phyloP scores from a whole-genome alignment of 1,140 invertebrate species.

The Semibalanus balanoides region DNA sequence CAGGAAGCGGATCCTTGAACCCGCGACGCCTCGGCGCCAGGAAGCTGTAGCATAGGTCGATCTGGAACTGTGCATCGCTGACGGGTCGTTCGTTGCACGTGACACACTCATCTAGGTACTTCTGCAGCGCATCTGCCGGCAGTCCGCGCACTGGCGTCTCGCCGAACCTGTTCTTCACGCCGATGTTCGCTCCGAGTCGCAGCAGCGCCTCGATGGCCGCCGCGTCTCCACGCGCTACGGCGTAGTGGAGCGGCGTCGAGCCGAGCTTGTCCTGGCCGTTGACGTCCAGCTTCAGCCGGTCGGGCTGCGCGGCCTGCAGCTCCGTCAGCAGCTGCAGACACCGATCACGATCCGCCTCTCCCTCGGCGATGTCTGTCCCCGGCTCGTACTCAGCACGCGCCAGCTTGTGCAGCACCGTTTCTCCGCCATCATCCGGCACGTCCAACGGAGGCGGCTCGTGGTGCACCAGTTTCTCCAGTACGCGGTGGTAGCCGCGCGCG shows the following conservation, averaged over 20 bases:
- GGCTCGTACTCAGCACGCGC: background rate
- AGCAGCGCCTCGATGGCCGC: conserved; percentile 40
- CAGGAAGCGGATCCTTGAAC: background rate
- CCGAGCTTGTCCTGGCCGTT: conserved; percentile 52
- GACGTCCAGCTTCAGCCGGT: conserved; percentile 37
- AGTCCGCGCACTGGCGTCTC: conserved; percentile 53
- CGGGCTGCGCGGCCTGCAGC: conserved; percentile 19
- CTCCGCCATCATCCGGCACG: background rate
- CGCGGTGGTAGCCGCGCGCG: background rate
- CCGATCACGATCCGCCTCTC: conserved; percentile 26
- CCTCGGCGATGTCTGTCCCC: background rate
- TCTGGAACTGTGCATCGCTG: conserved; percentile 45
- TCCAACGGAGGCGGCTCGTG: background rate
- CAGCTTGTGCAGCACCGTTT: background rate
- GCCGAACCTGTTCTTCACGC: conserved; percentile 46
- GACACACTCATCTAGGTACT: conserved; percentile 55
- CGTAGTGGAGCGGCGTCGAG: conserved; percentile 67
- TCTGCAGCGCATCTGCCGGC: conserved; percentile 42
- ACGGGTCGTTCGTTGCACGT: conserved; percentile 40
- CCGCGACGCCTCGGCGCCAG: conserved; percentile 34
- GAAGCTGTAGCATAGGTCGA: conserved; percentile 53
- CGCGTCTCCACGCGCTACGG: conserved; percentile 40
- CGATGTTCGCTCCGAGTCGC: conserved; percentile 51
- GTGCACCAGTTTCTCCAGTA: background rate
- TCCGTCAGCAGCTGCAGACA: conserved; percentile 37